phyloP scores from a whole-genome alignment of 1,140 invertebrate species.

The Drosophila bipectinata region DNA sequence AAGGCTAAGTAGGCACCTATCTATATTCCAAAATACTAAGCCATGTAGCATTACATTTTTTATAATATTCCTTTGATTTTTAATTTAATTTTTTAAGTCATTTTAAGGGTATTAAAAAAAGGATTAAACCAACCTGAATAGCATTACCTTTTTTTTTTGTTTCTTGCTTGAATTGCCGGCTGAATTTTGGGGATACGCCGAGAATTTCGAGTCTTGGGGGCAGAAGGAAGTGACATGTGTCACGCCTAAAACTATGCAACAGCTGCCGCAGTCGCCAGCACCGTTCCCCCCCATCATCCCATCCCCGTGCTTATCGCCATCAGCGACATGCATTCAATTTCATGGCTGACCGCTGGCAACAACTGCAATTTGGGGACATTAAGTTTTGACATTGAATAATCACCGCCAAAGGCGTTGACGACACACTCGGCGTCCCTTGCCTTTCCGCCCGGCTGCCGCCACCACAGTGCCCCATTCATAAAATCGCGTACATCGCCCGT shows the following conservation, averaged over 20 bases:
- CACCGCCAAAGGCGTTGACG: constrained; percentile 75
- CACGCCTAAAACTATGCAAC: constrained; percentile 74
- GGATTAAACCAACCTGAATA: too few species aligned
- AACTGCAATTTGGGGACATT: constrained; percentile 79
- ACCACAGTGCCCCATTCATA: constrained; percentile 49
- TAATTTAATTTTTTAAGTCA: too few species aligned
- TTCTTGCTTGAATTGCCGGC: constrained; percentile 44
- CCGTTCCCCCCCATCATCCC: too few species aligned
- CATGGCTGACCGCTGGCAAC: constrained; percentile 72
- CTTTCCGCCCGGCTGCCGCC: neutral
- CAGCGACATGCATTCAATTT: constrained; percentile 70
- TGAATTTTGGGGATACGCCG: constrained; percentile 49
- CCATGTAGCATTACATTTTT: too few species aligned
- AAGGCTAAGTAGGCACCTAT: too few species aligned
- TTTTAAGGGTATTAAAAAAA: too few species aligned
- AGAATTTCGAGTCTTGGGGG: constrained; percentile 26
- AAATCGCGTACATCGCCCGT: constrained; percentile 60
- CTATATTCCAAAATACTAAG: neutral
- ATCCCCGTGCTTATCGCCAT: neutral
- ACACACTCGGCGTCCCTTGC: constrained; percentile 26
- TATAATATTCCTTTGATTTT: too few species aligned
- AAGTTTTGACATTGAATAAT: constrained; percentile 78
- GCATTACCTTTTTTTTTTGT: constrained; percentile 12
- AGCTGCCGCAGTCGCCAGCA: constrained; percentile 32
- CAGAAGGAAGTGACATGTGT: constrained; percentile 15